These are phyloP conservation scores for Tringa solitaria DNA, from an alignment of 2,113 vertebrate species.

Conservation along the genomic window DNA sequence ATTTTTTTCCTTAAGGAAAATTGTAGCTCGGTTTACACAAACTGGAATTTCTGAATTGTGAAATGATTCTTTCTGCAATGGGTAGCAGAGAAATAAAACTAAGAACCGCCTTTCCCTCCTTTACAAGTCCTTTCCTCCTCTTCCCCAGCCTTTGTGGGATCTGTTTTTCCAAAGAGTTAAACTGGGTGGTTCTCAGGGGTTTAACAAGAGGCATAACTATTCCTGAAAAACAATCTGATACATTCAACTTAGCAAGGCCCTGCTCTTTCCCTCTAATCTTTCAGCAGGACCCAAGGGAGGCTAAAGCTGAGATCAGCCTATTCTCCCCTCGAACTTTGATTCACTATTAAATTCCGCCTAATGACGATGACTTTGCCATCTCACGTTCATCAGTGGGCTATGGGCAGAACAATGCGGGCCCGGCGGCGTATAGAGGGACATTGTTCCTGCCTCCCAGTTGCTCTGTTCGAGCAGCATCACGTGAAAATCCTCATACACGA, in stretches of 20 bases:
- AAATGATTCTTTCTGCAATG: not conserved
- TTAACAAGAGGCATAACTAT: slow-evolving; percentile 74
- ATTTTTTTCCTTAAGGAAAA: not conserved
- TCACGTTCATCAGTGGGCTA: slow-evolving; percentile 84
- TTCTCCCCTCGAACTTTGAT: slow-evolving; percentile 98
- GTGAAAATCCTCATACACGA: slow-evolving; percentile 67
- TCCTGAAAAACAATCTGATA: slow-evolving; percentile 96
- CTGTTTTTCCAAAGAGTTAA: slow-evolving; percentile 77
- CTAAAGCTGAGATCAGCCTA: slow-evolving; percentile 94
- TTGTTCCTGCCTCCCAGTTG: slow-evolving; percentile 80
- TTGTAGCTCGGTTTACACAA: not conserved
- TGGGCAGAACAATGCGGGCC: slow-evolving; percentile 78
- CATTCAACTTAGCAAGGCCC: slow-evolving; percentile 92
- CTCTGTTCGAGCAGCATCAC: slow-evolving; percentile 63
- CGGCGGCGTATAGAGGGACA: slow-evolving; percentile 83
- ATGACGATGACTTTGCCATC: slow-evolving; percentile 90
- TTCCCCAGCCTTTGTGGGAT: not conserved
- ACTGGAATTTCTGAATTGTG: not conserved
- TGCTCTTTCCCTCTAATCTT: slow-evolving; percentile 96
- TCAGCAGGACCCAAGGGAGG: slow-evolving; percentile 97
- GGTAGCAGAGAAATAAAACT: not conserved
- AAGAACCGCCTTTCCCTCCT: not conserved
- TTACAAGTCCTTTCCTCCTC: not conserved
- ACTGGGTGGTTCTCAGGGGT: no score
- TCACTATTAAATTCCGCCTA: slow-evolving; percentile 99